phyloP scores from a whole-genome alignment of 2,888 invertebrate genomes.

The Ophion costatus region DNA sequence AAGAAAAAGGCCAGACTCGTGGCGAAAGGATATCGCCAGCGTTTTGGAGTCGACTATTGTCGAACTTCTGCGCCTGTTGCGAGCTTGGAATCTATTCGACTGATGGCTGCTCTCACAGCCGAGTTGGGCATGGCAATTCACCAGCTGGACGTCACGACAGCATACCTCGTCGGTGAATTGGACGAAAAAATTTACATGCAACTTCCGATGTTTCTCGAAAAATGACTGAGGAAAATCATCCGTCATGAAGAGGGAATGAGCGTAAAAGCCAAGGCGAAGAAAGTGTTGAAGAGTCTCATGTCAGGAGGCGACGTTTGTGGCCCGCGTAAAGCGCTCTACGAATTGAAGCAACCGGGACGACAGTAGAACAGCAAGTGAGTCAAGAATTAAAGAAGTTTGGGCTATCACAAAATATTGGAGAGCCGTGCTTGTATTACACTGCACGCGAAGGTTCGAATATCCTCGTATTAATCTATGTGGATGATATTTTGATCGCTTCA shows the following conservation, averaged over 20 bases:
- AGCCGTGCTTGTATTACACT: slow-evolving; percentile 35
- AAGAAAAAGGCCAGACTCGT: slow-evolving; percentile 34
- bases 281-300: slow-evolving; percentile 12
- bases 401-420: slow-evolving; percentile 37
- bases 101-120: slow-evolving; percentile 21
- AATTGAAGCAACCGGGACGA: slow-evolving; percentile 30
- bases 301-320: slow-evolving; percentile 36
- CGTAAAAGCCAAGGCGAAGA: slow-evolving; percentile 14
- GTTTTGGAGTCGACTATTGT: slow-evolving; percentile 28
- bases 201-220: slow-evolving; percentile 11
- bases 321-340: slow-evolving; percentile 30
- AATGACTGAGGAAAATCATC: slow-evolving; percentile 9
- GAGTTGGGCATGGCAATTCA: slow-evolving; percentile 30
- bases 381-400: too few species aligned
- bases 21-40: slow-evolving; percentile 28
- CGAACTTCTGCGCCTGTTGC: slow-evolving; percentile 33
- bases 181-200: slow-evolving; percentile 34
- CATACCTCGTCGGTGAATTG: slow-evolving; percentile 33
- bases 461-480: slow-evolving; percentile 43
- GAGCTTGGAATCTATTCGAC: slow-evolving; percentile 21
- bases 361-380: slow-evolving; percentile 39
- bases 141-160: slow-evolving; percentile 30
- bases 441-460: slow-evolving; percentile 18
- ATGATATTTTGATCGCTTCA: slow-evolving; percentile 52
- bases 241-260: slow-evolving; percentile 9